Base-by-base conservation (phyloP, 2,888 invertebrate species). In the Strigamia transsilvanica region DNA sequence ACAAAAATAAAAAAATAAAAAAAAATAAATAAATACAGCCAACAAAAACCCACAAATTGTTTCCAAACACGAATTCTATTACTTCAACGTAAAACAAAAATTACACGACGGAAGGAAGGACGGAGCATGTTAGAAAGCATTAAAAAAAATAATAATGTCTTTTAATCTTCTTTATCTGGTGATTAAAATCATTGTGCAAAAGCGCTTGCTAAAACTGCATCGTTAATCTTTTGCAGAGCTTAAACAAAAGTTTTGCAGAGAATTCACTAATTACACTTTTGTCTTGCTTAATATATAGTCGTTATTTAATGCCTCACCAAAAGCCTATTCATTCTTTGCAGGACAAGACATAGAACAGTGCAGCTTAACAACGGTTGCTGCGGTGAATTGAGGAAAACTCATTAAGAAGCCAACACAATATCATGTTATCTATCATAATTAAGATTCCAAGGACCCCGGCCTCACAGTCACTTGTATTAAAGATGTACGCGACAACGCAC, bases 181-280 rank as follows among this genome's bases (percentile, higher is more conserved):
- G 73, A 73, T 73, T 73, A 73, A 73, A 73, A 73, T 73, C 27
- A 73, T 73, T 73, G 73, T 73, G 73, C 73, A 73, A 73, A 73
- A 73, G 73, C 73, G 73, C 27, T 73, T 73, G 13, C 27, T 73
- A 73, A 73, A 73, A 73, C 73, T 27, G 73, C 73, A 73, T 73
- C 73, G 73, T 73, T 73, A 73, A 73, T 73, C 73, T 73, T 73
- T 73, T 32, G 73, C 27, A 12, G 73, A 73, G 73, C 73, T 73
- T 73, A 73, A 73, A 73, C 73, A 73, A 73, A 73, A 73, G 73
- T 73, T 73, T 73, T 73, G 73, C 73, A 27, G 27, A 73, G 73
- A 73, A 73, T 73, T 73, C 73, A 73, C 73, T 73, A 73, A 73
- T 73, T 73, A 73, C 73, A 73, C 73, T 73, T 73, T 73, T 73